Conservation (phyloP, 30 jellyfish, hydroid and myxozoan genomes). For the Clytia hemisphaerica region DNA sequence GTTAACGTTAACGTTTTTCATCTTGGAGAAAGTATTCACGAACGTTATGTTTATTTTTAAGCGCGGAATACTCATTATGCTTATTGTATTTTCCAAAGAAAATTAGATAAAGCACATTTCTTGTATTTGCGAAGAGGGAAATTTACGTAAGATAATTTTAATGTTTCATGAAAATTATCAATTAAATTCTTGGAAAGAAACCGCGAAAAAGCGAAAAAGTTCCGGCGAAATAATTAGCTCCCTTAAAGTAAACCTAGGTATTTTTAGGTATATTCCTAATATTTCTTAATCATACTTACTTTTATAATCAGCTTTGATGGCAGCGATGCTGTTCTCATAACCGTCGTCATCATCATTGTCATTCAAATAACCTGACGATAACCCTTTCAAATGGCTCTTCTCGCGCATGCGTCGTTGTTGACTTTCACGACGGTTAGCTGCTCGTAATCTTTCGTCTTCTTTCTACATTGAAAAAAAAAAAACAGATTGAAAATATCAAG, state of each 20-base stretch:
- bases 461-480: slow-evolving; percentile 34
- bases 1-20: no score
- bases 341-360: slow-evolving; percentile 88
- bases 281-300: slow-evolving; percentile 56
- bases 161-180: not conserved
- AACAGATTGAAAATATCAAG: not conserved
- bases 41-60: no score
- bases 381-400: slow-evolving; percentile 73
- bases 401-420: slow-evolving; percentile 93
- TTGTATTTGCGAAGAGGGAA: no score
- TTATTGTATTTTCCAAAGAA: no score
- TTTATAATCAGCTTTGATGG: slow-evolving; percentile 68
- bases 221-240: not conserved
- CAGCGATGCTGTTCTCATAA: slow-evolving; percentile 83
- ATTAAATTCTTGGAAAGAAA: not conserved
- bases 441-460: slow-evolving; percentile 94
- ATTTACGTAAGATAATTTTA: no score
- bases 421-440: slow-evolving; percentile 88
- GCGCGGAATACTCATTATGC: no score
- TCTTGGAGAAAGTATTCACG: no score
- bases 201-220: not conserved
- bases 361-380: slow-evolving; percentile 56
- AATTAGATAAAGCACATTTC: no score
- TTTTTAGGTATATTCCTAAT: slow-evolving; percentile 5
- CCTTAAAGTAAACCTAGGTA: not conserved